Base-by-base conservation (phyloP, 1,140 invertebrate genomes). In the Papilio machaon region DNA sequence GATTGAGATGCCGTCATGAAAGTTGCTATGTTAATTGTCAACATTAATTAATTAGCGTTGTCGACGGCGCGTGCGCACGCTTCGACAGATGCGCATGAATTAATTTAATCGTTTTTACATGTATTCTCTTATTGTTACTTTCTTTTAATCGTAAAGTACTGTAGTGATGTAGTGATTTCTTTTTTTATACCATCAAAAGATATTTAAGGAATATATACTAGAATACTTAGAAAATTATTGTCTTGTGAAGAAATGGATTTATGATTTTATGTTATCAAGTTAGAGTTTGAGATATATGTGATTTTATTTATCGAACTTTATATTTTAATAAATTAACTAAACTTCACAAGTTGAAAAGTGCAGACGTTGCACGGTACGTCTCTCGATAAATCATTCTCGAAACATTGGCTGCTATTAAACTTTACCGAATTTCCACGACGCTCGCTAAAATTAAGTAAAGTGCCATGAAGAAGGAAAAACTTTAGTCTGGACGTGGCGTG, bases 371-470 rank as follows among this genome's bases (percentile, higher is more conserved):
- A 75, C 47, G 73, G 47, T 13, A 75, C 73, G 46, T 3, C 47
- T 75, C 49, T 13, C 46, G 52, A 75, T 75, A 75, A 75, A 75
- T 75, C 73, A 75, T 47, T 52, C 43, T 19, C 11, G 43, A 23
- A 49, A 75, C 46, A 75, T 75, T 75, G 46, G 19, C 43, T 23
- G 73, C 19, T 47, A 49, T 75, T 75, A 75, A 75, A 75, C 73
- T 75, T 75, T 75, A 75, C 73, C 47, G 19, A 49, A 75, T 75
- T 75, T 75, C 73, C 19, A 49, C 73, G 13, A 49, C 73, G 73
- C 46, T 49, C 43, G 47, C n/a, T 52, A 35, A 75, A 75, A 75
- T 75, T 52, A 49, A 49, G 73, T 75, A 47, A 54, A 75, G 19
- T 19, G 73, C 73, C 38, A 17, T 15, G 73, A 75, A 75, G 35